phyloP scores from a whole-genome alignment of 2,113 vertebrate genomes.

The Plecturocebus donacophilus region DNA sequence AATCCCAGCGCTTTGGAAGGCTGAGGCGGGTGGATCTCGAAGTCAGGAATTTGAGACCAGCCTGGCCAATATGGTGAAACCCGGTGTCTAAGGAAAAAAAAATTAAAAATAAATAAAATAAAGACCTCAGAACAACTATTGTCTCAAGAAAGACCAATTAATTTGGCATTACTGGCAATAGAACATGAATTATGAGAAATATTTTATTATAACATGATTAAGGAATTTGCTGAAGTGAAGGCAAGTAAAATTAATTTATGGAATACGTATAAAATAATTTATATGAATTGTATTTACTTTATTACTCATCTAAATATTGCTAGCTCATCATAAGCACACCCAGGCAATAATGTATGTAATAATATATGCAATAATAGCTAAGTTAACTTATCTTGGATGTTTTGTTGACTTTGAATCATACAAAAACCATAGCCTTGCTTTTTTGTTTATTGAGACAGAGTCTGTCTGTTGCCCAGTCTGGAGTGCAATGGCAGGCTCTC shows the following conservation, averaged over 20 bases:
- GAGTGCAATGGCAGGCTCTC: no score
- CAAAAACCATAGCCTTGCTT: background rate
- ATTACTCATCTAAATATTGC: background rate
- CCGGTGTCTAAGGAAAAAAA: no score
- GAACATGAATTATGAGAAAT: background rate
- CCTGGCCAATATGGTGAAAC: no score
- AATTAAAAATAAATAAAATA: no score
- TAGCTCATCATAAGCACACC: background rate
- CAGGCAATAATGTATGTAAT: background rate
- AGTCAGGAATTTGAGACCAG: no score
- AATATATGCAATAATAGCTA: background rate
- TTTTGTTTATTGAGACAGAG: background rate
- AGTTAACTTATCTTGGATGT: background rate
- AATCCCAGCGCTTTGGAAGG: no score
- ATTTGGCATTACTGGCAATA: background rate
- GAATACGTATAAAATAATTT: background rate
- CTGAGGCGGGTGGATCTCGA: no score
- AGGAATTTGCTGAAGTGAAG: background rate
- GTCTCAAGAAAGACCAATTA: background rate
- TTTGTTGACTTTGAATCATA: background rate
- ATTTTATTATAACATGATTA: background rate
- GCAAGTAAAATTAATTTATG: slow-evolving; percentile 5
- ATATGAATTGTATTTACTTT: background rate
- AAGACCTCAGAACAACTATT: no score
- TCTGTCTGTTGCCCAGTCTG: background rate